Evolutionary conservation across 2,113 vertebrate species (phyloP).

Genomic region (Leptosomus discolor): DNA sequence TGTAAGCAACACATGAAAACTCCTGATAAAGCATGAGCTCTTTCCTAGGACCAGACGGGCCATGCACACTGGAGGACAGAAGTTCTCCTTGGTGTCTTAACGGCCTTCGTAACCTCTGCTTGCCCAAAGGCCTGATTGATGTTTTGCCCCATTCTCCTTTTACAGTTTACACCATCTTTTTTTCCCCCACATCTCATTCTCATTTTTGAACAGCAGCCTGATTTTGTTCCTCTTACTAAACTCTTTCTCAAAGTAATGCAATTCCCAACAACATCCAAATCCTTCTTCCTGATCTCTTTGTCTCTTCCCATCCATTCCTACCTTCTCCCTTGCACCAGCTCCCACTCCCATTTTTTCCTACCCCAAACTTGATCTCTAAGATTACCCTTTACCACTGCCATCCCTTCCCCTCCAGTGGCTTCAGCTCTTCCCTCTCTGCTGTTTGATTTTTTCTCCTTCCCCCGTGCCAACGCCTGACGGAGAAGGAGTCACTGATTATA

Average conservation of each 20-base stretch:
- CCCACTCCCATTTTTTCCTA: neutral
- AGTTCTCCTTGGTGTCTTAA: neutral
- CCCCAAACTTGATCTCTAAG: neutral
- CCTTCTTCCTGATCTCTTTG: neutral
- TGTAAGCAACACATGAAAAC: neutral
- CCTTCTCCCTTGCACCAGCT: neutral
- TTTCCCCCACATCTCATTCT: neutral
- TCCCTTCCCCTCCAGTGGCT: neutral
- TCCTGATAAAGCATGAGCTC: neutral
- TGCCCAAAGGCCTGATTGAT: neutral
- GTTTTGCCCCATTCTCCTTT: neutral
- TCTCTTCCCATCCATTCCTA: neutral
- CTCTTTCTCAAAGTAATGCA: neutral
- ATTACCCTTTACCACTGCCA: neutral
- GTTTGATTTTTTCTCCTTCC: neutral
- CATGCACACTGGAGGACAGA: neutral
- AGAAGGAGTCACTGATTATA: constrained; percentile 51
- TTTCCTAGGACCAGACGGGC: neutral
- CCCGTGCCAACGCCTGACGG: constrained; percentile 1
- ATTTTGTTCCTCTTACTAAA: neutral
- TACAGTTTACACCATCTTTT: neutral
- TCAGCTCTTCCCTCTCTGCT: neutral
- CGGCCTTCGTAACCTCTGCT: neutral
- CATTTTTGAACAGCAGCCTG: neutral
- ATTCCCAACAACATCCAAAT: neutral